Base-by-base conservation (phyloP, 2,113 vertebrate genomes). In the Zeus faber region DNA sequence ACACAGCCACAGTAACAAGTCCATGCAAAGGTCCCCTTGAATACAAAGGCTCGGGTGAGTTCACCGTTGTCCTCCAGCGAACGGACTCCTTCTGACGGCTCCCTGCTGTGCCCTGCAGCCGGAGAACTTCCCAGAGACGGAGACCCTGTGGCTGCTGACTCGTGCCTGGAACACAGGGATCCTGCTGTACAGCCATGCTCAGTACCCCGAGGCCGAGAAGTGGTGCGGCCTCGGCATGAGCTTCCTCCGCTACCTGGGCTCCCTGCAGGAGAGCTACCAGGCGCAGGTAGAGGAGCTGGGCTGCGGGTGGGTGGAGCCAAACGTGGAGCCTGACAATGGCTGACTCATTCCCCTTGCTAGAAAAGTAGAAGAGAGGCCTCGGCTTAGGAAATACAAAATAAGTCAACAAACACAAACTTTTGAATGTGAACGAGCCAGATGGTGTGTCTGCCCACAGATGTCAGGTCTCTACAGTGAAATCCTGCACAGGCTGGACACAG, bases 161-260 rank as follows among this genome's bases (percentile, higher is more conserved):
- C 89, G 88, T 56, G 90, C 93, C 14, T 99, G 95, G 95, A 98
- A 98, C 65, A 91, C 84, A 7, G 96, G 94, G 43, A 87, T 97
- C 62, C 60, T 89, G 76, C 86, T 94, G 54, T 95, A 91, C 60
- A 88, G 83, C 11, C 47, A 72, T 56, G 77, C 76, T 4, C 92
- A 89, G 76, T 95, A 90, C 44, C 52, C 71, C 0, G 88, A 90
- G 62, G 90, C 94, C 1, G 91, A 95, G 79, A 92, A 84, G 66
- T 98, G 95, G 95, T 97, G 92, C 6, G 74, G 84, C 22, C 65
- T 98, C 21, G 90, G 89, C 40, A 89, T 98, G 89, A 87, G 82
- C 52, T 94, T 98, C 56, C 71, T 98, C 65, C 67, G 18, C 46
- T 81, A 92, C 53, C 87, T 97, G 24, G 81, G 89, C 58, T 86